Percentiles rank a stretch among this genome's conserved stretches.
Evolutionary conservation across 2,797 vertebrate species (phyloP).

Genomic region (Paedocypris micromegethes): DNA sequence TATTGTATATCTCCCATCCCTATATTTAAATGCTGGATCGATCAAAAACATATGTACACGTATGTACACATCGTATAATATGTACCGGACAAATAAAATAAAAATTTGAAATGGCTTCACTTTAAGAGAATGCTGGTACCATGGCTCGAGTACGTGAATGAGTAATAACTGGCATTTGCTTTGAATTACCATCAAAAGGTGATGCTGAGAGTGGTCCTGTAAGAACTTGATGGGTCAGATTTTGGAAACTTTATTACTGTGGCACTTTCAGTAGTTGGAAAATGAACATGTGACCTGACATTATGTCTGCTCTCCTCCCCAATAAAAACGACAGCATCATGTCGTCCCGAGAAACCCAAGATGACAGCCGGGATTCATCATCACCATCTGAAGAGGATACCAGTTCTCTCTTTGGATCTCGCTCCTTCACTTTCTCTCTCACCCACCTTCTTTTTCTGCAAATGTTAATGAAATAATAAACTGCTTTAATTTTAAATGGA

Average conservation of each 20-base stretch:
- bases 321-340: slow-evolving; percentile 1
- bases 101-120: no score
- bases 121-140: not conserved
- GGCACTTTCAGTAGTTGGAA: not conserved
- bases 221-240: slow-evolving; percentile 5
- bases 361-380: not conserved
- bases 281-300: not conserved
- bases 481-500: not conserved
- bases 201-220: not conserved
- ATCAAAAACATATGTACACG: no score
- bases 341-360: not conserved
- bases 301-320: not conserved
- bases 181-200: slow-evolving; percentile 4
- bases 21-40: no score
- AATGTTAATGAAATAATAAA: slow-evolving; percentile 10
- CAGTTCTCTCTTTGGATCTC: not conserved
- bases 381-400: slow-evolving; percentile 2
- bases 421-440: no score
- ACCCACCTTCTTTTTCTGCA: not conserved
- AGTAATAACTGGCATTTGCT: not conserved
- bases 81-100: no score
- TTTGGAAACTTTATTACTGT: not conserved
- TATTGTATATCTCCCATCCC: no score
- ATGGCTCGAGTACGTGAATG: not conserved
- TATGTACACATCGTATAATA: no score